These are phyloP conservation scores for Uropetala carovei DNA, from an alignment of 2,888 invertebrate genomes.

Conservation along the genomic window DNA sequence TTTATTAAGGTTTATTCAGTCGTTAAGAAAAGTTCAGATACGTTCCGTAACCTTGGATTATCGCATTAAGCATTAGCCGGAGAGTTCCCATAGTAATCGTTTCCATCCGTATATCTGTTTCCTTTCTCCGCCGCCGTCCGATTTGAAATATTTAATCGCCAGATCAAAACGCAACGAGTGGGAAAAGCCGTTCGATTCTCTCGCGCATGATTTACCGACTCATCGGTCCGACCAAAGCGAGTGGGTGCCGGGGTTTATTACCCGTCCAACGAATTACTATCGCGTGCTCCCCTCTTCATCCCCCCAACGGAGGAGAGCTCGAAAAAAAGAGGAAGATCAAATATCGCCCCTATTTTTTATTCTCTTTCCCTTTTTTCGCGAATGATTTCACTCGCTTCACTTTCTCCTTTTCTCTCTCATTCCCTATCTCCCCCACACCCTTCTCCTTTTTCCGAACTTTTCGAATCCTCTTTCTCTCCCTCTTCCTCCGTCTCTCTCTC, in stretches of 20 bases:
- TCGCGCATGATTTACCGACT: constrained; percentile 54
- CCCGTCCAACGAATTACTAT: constrained; percentile 53
- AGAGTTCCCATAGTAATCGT: constrained; percentile 20
- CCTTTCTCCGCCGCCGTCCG: not conserved
- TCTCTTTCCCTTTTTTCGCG: not conserved
- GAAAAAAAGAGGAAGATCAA: constrained; percentile 46
- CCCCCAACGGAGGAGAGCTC: not conserved
- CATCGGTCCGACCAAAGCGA: constrained; percentile 13
- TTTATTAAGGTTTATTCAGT: not conserved
- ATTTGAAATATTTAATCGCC: constrained; percentile 58
- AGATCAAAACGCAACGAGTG: constrained; percentile 37
- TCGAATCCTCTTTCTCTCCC: not conserved
- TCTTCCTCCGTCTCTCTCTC: not conserved
- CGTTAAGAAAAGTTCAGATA: not conserved
- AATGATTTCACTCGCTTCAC: not conserved
- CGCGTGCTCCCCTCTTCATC: too few species aligned
- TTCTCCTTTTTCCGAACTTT: not conserved
- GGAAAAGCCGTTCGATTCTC: constrained; percentile 37
- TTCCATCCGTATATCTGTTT: not conserved
- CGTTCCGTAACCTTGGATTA: not conserved
- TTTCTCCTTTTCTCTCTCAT: not conserved
- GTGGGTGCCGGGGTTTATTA: constrained; percentile 36
- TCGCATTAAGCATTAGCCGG: not conserved
- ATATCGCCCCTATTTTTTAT: constrained; percentile 33
- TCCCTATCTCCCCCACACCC: not conserved